phyloP scores from a whole-genome alignment of 2,888 invertebrate species.

The Siphonodentalium dalli region DNA sequence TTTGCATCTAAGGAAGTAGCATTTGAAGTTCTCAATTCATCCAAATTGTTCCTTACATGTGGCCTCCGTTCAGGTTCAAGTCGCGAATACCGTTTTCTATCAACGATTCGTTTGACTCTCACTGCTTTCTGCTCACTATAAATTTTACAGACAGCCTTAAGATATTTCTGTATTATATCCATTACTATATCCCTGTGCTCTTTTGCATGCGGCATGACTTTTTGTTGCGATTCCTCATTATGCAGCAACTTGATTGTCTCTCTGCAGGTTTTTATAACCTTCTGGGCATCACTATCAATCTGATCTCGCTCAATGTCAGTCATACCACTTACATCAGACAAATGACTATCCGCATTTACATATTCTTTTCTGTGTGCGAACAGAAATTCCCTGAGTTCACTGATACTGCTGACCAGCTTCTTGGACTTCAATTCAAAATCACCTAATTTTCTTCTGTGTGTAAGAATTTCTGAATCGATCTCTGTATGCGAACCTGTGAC shows the following conservation, averaged over 20 bases:
- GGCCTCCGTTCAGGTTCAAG: constrained; percentile 5
- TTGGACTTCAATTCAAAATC: constrained; percentile 76
- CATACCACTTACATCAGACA: constrained; percentile 73
- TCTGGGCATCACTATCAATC: constrained; percentile 85
- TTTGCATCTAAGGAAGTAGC: no score
- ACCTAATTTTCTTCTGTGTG: constrained; percentile 50
- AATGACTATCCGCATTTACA: constrained; percentile 71
- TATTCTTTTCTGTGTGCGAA: constrained; percentile 85
- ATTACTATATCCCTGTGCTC: constrained; percentile 82
- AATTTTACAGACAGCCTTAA: constrained; percentile 84
- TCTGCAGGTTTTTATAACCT: constrained; percentile 82
- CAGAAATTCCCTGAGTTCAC: constrained; percentile 80
- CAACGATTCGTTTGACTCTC: constrained; percentile 83
- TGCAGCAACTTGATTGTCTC: constrained; percentile 80
- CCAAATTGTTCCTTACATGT: no score
- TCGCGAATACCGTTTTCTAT: constrained; percentile 75
- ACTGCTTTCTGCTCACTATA: constrained; percentile 89
- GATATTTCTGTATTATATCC: constrained; percentile 78
- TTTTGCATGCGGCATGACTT: constrained; percentile 70
- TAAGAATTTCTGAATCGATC: constrained; percentile 35
- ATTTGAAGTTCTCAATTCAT: no score
- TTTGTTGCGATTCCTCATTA: constrained; percentile 67
- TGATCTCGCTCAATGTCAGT: constrained; percentile 84
- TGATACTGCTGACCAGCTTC: constrained; percentile 76
- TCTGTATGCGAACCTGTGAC: constrained; percentile 24